Evolutionary conservation across 2,797 vertebrate species (phyloP).

Genomic region (Pelodytes ibericus): DNA sequence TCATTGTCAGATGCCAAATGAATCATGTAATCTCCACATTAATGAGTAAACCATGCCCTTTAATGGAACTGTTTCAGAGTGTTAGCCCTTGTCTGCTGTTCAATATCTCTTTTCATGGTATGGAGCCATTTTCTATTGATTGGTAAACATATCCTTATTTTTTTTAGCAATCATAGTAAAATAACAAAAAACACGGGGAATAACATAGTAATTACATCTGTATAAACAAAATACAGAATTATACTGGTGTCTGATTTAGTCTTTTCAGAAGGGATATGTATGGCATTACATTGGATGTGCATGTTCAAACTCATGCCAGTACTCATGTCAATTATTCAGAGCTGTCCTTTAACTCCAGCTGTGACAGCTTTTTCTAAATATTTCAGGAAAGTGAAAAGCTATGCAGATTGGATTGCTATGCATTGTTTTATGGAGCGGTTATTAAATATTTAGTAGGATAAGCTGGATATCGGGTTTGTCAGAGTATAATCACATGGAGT

Average conservation of each 20-base stretch:
- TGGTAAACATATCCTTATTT: no score
- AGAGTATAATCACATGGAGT: neutral
- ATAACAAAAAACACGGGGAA: no score
- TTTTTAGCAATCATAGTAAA: no score
- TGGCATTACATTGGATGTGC: neutral
- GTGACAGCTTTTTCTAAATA: constrained; percentile 65
- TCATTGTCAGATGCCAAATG: no score
- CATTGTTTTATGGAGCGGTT: constrained; percentile 60
- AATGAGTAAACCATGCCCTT: no score
- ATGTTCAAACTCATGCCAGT: neutral
- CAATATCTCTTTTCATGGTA: no score
- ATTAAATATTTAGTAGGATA: constrained; percentile 67
- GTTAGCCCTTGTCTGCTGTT: no score
- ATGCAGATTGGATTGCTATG: constrained; percentile 64
- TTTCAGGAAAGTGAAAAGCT: constrained; percentile 67
- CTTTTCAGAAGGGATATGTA: neutral
- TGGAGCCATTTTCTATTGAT: no score
- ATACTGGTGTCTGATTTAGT: neutral
- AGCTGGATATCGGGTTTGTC: constrained; percentile 56
- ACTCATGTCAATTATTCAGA: neutral
- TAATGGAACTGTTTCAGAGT: no score
- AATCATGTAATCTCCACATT: no score
- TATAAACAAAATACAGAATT: neutral
- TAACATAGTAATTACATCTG: no score
- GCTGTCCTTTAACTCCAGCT: constrained; percentile 47